Percentiles rank a stretch among this genome's conserved stretches.
phyloP scores from a whole-genome alignment of 2,797 vertebrate genomes.

The Jordanella pulchra region DNA sequence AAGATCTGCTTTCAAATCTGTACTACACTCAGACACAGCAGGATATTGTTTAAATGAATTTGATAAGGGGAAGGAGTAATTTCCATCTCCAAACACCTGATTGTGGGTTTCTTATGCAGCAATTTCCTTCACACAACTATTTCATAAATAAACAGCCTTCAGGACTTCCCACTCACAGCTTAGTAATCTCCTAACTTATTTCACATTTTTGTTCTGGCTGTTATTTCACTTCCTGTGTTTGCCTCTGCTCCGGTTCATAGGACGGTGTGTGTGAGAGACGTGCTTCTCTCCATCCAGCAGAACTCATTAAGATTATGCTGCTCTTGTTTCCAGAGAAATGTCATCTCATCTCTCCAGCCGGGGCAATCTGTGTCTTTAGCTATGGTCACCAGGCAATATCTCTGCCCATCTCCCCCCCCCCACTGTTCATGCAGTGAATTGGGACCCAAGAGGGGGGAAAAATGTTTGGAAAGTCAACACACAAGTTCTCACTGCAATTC shows the following conservation, averaged over 20 bases:
- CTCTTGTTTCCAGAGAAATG: conserved; percentile 83
- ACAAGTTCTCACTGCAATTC: conserved; percentile 29
- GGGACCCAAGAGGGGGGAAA: conserved; percentile 50
- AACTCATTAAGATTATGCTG: conserved; percentile 89
- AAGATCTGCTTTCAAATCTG: conserved; percentile 2
- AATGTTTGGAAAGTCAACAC: conserved; percentile 58
- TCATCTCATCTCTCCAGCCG: conserved; percentile 74
- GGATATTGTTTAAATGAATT: conserved; percentile 12
- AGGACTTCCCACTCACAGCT: conserved; percentile 12
- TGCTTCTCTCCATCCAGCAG: conserved; percentile 79
- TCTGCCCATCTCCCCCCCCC: conserved; percentile 72
- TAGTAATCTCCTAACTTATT: conserved; percentile 21
- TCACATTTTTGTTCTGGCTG: conserved; percentile 8
- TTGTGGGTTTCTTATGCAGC: conserved; percentile 19
- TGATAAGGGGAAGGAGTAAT: conserved; percentile 20
- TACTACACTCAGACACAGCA: conserved; percentile 8
- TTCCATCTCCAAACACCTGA: conserved; percentile 22
- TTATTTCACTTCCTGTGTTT: conserved; percentile 46
- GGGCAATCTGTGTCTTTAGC: conserved; percentile 79
- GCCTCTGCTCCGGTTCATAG: conserved; percentile 40
- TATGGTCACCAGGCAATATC: conserved; percentile 74
- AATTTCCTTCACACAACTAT: conserved; percentile 22
- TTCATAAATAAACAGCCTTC: conserved; percentile 36
- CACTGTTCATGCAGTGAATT: conserved; percentile 69
- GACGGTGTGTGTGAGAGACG: conserved; percentile 53